Conservation (phyloP, 64 coral and sea anemone genomes). For the Stichodactyla helianthus region DNA sequence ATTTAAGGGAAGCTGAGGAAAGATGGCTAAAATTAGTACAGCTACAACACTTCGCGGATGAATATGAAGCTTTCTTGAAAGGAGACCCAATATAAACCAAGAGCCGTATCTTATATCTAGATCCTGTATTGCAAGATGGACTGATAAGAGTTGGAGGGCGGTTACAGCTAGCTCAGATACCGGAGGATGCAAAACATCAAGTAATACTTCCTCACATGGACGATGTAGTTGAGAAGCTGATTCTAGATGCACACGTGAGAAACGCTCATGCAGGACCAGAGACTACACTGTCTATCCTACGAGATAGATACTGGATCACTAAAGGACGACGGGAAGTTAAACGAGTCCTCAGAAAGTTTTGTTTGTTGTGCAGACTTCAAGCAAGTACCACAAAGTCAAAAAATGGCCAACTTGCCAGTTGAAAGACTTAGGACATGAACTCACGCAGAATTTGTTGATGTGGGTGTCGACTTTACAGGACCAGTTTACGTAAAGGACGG, state of each 20-base stretch:
- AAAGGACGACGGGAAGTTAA: constrained; percentile 4
- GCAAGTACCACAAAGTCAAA: neutral
- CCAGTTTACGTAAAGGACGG: neutral
- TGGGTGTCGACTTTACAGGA: constrained; percentile 47
- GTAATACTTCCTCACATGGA: constrained; percentile 3
- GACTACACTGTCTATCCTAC: constrained; percentile 17
- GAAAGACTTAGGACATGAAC: neutral
- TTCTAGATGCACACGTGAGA: neutral
- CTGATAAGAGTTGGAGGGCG: constrained; percentile 3
- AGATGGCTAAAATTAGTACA: neutral
- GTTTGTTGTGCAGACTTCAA: constrained; percentile 4
- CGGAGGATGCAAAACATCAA: constrained; percentile 29
- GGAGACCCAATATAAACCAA: neutral
- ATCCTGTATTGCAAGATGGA: no score
- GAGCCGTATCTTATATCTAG: no score
- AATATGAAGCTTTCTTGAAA: neutral
- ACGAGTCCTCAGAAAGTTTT: neutral
- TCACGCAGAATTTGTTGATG: neutral
- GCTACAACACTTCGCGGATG: neutral
- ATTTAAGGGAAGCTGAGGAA: neutral
- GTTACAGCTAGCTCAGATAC: constrained; percentile 12
- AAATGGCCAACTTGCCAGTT: constrained; percentile 4
- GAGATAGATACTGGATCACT: constrained; percentile 12
- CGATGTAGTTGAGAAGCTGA: constrained; percentile 20
- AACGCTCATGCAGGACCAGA: constrained; percentile 22